Percentiles rank a stretch among this genome's conserved stretches.
Conservation (phyloP, 2,113 vertebrate genomes). For the Neoarius graeffei region DNA sequence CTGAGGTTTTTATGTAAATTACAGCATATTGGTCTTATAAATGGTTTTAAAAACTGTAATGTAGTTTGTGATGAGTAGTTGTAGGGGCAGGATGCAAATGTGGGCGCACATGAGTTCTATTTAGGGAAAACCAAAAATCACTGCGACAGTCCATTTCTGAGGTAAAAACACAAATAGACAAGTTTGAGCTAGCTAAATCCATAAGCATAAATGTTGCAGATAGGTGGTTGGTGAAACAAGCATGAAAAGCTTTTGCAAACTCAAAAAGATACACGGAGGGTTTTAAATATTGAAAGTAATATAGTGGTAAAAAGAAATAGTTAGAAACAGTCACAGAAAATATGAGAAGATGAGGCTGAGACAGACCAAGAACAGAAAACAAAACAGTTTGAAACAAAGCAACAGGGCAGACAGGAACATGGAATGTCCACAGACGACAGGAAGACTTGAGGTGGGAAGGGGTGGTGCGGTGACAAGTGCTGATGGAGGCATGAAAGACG, state of each 20-base stretch:
- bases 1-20: background rate
- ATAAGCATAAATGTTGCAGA: background rate
- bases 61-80: background rate
- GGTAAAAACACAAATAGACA: background rate
- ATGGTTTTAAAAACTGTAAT: background rate
- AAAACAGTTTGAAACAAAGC: background rate
- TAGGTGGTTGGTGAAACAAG: background rate
- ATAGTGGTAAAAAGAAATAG: background rate
- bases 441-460: background rate
- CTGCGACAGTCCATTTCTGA: background rate
- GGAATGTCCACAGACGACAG: background rate
- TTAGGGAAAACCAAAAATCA: background rate
- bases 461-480: background rate
- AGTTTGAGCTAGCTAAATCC: background rate
- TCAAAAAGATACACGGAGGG: background rate
- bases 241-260: background rate
- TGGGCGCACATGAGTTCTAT: background rate
- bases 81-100: background rate
- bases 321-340: background rate
- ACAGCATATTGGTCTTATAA: background rate
- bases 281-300: background rate
- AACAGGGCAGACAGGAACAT: background rate
- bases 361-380: background rate
- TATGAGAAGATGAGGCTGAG: background rate
- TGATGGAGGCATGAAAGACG: background rate